Evolutionary conservation across 2,888 invertebrate genomes (phyloP).

Genomic region (Orthosia cruda): DNA sequence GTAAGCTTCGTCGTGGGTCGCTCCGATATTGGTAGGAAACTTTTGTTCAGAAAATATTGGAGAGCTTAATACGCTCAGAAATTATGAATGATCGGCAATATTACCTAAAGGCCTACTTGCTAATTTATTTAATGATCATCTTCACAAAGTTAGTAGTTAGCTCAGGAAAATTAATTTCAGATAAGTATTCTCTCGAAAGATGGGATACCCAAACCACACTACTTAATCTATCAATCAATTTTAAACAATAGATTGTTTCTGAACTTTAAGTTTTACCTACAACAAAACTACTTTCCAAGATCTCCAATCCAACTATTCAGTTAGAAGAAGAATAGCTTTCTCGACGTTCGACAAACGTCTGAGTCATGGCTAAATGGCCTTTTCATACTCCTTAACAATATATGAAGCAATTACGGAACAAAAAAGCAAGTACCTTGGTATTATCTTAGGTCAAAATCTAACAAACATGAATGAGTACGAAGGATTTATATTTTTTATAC

Average conservation of each 20-base stretch:
- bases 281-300: constrained; percentile 12
- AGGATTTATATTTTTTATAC: no score
- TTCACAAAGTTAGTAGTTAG: background rate
- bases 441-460: constrained; percentile 10
- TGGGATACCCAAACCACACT: background rate
- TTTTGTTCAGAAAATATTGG: background rate
- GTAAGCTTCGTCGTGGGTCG: background rate
- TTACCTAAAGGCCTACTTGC: background rate
- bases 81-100: constrained; percentile 8
- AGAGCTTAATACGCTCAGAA: background rate
- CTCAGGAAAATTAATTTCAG: background rate
- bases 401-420: background rate
- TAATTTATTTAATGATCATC: background rate
- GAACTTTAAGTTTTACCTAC: constrained; percentile 1
- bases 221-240: background rate
- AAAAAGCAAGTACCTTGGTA: background rate
- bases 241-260: background rate
- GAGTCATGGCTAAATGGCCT: background rate
- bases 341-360: background rate
- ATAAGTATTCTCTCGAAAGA: background rate
- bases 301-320: background rate
- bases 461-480: background rate
- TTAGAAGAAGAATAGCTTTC: background rate
- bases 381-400: background rate
- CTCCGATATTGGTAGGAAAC: background rate